Evolutionary conservation across 2,113 vertebrate species (phyloP).

Genomic region (Aix galericulata): DNA sequence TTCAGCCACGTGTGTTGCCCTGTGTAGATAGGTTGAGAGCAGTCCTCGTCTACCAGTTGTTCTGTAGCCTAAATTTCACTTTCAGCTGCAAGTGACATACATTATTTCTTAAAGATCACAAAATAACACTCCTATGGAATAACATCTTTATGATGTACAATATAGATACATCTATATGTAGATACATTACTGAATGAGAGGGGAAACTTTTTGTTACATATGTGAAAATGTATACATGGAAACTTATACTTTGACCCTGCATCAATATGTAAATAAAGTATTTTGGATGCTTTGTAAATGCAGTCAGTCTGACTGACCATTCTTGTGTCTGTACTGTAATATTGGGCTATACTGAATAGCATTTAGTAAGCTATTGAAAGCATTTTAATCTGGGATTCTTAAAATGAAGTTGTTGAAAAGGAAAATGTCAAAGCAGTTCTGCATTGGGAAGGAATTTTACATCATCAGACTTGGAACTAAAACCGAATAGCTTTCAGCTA

Average conservation of each 20-base stretch:
- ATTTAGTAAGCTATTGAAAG: background rate
- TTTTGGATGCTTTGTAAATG: background rate
- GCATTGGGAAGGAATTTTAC: background rate
- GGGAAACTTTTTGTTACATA: background rate
- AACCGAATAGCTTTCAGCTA: background rate
- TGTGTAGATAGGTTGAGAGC: background rate
- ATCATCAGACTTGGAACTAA: background rate
- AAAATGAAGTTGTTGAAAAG: background rate
- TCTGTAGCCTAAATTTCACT: background rate
- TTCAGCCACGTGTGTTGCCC: background rate
- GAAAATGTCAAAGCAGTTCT: background rate
- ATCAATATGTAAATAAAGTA: rapidly evolving
- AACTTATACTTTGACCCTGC: background rate
- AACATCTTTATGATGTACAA: background rate
- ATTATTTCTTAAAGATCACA: background rate
- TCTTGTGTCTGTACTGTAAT: background rate
- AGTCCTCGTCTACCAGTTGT: background rate
- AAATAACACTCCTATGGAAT: background rate
- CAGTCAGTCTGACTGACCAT: background rate
- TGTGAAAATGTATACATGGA: background rate
- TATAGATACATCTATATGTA: background rate
- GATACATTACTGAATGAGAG: background rate
- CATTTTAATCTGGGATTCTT: background rate
- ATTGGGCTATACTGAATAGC: background rate
- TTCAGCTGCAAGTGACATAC: background rate